Base-by-base conservation (phyloP, 2,888 invertebrate species). In the Chromoteleia sp. region DNA sequence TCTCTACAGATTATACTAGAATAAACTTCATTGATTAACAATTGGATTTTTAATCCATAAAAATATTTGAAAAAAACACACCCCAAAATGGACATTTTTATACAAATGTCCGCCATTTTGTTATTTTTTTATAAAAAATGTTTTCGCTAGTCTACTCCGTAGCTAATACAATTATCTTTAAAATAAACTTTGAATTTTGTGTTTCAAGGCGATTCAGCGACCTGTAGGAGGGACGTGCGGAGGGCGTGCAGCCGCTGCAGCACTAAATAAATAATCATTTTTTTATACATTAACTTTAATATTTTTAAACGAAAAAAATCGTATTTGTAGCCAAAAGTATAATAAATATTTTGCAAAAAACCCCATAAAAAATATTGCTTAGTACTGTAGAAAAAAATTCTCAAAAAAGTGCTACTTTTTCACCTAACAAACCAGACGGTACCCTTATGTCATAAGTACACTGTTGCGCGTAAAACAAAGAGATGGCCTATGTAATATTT, bases 141-240 rank as follows among this genome's bases (percentile, higher is more conserved):
- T 50, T 50, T 7, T 25, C 7, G 12, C 25, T 50, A 50, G 50
- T 50, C 48, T 48, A 48, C 48, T 48, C 48, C 14, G 48, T 48
- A 48, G 48, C 8, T 14, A 48, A 50, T 50, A 50, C 21, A 50
- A 17, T 48, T 48, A 25, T 30, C 33, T 54, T 14, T 54, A 54
- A 54, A 25, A 54, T 5, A 54, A 54, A 33, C 52, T 54, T 54
- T 25, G 25, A 19, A 54, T 25, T 54, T 54, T 54, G 25, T 54
- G 30, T 54, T 54, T 30, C 52, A 54, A 30, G 17, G 52, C 30
- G 15, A 54, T 54, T 15, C 52, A 54, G 25, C 14, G 52, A 54
- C 30, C 14, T 50, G 12, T 50, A 50, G 29, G 30, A 54, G 30
- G 30, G 52, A 30, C 30, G 12, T 5, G 0, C 30, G 52, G 21